Evolutionary conservation across 2,113 vertebrate species (phyloP).

Genomic region (Austrofundulus limnaeus): DNA sequence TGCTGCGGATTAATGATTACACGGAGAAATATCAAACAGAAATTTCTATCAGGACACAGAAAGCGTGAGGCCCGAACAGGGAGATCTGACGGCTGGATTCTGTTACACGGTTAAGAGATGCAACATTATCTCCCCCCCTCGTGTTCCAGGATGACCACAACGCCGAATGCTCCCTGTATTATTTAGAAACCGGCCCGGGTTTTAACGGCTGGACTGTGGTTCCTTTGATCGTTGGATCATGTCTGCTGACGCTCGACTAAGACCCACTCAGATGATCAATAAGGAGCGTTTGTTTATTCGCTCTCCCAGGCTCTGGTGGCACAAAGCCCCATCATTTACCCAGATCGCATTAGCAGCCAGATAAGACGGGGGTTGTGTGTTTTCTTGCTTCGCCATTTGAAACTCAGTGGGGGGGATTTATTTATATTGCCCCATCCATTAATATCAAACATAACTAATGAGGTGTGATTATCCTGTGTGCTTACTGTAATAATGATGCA

Average conservation of each 20-base stretch:
- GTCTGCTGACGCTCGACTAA: slow-evolving; percentile 34
- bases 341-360: slow-evolving; percentile 59
- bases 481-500: slow-evolving; percentile 69
- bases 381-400: slow-evolving; percentile 67
- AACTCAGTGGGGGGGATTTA: slow-evolving; percentile 71
- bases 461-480: slow-evolving; percentile 77
- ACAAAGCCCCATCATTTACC: slow-evolving; percentile 72
- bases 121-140: slow-evolving; percentile 55
- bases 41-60: slow-evolving; percentile 77
- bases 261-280: slow-evolving; percentile 61
- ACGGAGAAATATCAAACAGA: slow-evolving; percentile 72
- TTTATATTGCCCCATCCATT: slow-evolving; percentile 75
- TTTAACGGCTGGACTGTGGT: slow-evolving; percentile 5
- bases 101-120: slow-evolving; percentile 58
- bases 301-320: slow-evolving; percentile 48
- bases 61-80: slow-evolving; percentile 58
- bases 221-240: slow-evolving; percentile 37
- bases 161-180: slow-evolving; percentile 22
- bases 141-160: slow-evolving; percentile 20
- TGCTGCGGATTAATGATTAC: slow-evolving; percentile 74
- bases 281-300: slow-evolving; percentile 53
- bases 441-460: slow-evolving; percentile 82
- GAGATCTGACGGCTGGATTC: slow-evolving; percentile 71
- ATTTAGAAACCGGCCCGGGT: slow-evolving; percentile 26
- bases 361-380: slow-evolving; percentile 57